Evolutionary conservation across 2,113 vertebrate genomes (phyloP).

Genomic region (Bambusicola thoracicus): DNA sequence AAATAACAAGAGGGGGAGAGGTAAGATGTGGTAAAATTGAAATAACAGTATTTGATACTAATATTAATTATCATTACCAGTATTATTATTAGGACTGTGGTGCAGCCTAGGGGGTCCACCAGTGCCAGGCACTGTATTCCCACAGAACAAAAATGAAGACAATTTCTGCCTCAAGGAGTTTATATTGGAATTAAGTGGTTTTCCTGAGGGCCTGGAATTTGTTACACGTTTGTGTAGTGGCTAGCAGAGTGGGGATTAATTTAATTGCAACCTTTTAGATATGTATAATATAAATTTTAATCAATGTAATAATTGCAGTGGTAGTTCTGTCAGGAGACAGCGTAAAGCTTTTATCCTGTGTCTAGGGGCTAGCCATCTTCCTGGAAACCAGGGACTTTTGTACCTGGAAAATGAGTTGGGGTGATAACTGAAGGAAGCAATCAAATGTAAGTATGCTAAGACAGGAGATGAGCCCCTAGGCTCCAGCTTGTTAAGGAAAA

Average conservation of each 20-base stretch:
- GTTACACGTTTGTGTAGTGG: neutral
- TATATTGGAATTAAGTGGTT: neutral
- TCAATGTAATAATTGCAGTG: constrained; percentile 18
- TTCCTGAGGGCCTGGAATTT: constrained; percentile 5
- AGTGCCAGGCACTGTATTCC: neutral
- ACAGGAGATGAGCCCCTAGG: neutral
- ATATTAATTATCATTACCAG: neutral
- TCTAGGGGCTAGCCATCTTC: neutral
- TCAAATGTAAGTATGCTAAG: neutral
- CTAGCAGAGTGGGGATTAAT: neutral
- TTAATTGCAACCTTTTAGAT: neutral
- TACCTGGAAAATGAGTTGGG: neutral
- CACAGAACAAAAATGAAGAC: neutral
- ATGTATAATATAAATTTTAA: constrained; percentile 18
- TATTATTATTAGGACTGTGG: neutral
- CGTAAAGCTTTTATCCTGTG: neutral
- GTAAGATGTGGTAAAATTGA: neutral
- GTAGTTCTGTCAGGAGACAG: neutral
- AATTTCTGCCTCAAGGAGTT: neutral
- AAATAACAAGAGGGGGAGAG: neutral
- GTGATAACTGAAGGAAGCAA: constrained; percentile 27
- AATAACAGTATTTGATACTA: neutral
- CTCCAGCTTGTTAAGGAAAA: neutral
- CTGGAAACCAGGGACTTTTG: neutral
- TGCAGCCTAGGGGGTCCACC: neutral